Percentiles rank a stretch among this genome's conserved stretches.
Conservation (phyloP, 2,797 vertebrate genomes). For the Geotrypetes seraphini region DNA sequence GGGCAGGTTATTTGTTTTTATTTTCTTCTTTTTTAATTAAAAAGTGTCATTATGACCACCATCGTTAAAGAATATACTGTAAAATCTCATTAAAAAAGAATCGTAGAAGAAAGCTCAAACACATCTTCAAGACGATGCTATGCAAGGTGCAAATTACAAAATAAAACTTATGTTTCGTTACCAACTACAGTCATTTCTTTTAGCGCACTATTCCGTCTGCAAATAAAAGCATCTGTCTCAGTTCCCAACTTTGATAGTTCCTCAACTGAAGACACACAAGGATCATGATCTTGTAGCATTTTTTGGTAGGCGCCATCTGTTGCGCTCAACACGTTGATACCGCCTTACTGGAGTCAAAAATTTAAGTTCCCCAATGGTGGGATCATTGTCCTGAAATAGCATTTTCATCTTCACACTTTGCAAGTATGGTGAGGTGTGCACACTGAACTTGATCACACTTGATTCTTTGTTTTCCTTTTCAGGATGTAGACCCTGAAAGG, state of each 20-base stretch:
- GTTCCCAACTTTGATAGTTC: constrained; percentile 65
- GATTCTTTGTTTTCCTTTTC: constrained; percentile 31
- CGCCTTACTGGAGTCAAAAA: constrained; percentile 82
- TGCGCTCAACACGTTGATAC: constrained; percentile 72
- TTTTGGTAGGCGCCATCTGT: constrained; percentile 50
- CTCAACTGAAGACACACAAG: constrained; percentile 68
- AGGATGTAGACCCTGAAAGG: too few species aligned
- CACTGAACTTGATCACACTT: constrained; percentile 62
- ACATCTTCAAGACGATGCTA: too few species aligned
- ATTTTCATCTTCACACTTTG: constrained; percentile 71
- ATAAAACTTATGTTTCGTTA: constrained; percentile 1
- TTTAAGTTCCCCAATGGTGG: constrained; percentile 69
- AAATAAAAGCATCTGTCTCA: constrained; percentile 57
- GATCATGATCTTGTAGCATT: constrained; percentile 69
- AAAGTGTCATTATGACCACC: too few species aligned
- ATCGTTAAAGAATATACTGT: too few species aligned
- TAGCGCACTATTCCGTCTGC: constrained; percentile 58
- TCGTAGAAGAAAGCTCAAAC: too few species aligned
- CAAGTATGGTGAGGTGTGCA: constrained; percentile 64
- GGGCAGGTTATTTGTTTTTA: too few species aligned
- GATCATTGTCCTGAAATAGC: constrained; percentile 40
- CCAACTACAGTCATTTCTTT: constrained; percentile 13
- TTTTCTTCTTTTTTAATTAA: too few species aligned
- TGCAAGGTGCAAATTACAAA: too few species aligned
- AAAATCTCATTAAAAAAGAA: too few species aligned